These are phyloP conservation scores for Brachionus plicatilis DNA, from an alignment of 1,140 invertebrate genomes.

Conservation along the genomic window DNA sequence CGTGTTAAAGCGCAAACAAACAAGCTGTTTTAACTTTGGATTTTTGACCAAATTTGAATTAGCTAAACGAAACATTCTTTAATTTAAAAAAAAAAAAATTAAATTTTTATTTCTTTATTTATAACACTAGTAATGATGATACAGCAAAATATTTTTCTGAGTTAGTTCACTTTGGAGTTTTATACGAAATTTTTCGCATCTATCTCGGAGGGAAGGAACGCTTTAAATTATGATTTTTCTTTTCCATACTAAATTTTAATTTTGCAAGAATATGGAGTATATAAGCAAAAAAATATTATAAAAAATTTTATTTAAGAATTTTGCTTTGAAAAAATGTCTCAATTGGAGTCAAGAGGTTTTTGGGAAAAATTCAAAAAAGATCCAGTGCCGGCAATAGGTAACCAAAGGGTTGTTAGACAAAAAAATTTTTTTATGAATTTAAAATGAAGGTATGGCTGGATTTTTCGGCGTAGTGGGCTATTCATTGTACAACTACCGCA, in stretches of 20 bases:
- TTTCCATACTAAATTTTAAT: background rate
- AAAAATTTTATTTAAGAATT: background rate
- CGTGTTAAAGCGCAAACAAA: background rate
- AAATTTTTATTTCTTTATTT: background rate
- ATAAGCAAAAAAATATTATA: background rate
- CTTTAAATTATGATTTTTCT: background rate
- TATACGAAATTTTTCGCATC: background rate
- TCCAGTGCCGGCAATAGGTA: conserved; percentile 31
- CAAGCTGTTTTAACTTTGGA: background rate
- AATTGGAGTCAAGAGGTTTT: background rate
- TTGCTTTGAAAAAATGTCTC: background rate
- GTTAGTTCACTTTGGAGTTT: background rate
- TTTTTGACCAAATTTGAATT: background rate
- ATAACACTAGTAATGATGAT: background rate
- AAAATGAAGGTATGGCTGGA: background rate
- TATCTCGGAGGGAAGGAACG: background rate
- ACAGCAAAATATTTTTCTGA: background rate
- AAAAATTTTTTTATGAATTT: background rate
- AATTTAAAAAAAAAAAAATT: background rate
- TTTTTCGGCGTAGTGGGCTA: conserved; percentile 37
- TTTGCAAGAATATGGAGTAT: background rate
- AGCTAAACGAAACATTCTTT: conserved; percentile 12
- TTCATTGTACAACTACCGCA: conserved; percentile 18
- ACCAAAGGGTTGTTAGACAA: background rate
- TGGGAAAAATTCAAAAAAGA: conserved; percentile 24